phyloP scores from a whole-genome alignment of 2,113 vertebrate genomes.

The Hemiprocne comata region DNA sequence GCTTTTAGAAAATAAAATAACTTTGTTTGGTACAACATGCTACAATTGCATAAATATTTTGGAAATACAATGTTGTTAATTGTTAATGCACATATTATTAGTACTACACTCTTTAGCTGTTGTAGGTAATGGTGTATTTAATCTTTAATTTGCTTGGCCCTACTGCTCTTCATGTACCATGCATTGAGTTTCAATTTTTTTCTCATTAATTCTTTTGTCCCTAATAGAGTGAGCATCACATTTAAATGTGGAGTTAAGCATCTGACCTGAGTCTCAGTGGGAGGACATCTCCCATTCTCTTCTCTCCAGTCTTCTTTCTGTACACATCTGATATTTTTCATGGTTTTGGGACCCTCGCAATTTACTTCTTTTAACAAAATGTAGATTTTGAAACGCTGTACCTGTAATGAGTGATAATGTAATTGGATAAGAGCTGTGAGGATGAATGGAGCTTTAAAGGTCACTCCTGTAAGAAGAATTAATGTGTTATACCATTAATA shows the following conservation, averaged over 20 bases:
- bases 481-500: slow-evolving; percentile 81
- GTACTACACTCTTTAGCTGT: slow-evolving; percentile 4
- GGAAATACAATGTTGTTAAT: slow-evolving; percentile 42
- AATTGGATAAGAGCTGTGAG: slow-evolving; percentile 79
- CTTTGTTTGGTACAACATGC: background rate
- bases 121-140: background rate
- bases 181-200: background rate
- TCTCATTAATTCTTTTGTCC: slow-evolving; percentile 5
- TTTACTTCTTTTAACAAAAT: slow-evolving; percentile 74
- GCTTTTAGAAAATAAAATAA: background rate
- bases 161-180: background rate
- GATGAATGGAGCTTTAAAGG: slow-evolving; percentile 81
- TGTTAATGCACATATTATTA: slow-evolving; percentile 22
- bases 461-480: slow-evolving; percentile 81
- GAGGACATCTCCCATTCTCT: slow-evolving; percentile 19
- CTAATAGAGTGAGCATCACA: background rate
- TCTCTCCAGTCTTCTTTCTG: slow-evolving; percentile 27
- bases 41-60: background rate
- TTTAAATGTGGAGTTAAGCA: slow-evolving; percentile 30
- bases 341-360: slow-evolving; percentile 58
- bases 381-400: slow-evolving; percentile 76
- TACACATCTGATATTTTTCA: slow-evolving; percentile 40
- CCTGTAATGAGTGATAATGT: slow-evolving; percentile 80
- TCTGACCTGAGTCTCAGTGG: background rate
- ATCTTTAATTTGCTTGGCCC: slow-evolving; percentile 24